Conservation (phyloP, 2,888 invertebrate species). For the Busseola fusca region DNA sequence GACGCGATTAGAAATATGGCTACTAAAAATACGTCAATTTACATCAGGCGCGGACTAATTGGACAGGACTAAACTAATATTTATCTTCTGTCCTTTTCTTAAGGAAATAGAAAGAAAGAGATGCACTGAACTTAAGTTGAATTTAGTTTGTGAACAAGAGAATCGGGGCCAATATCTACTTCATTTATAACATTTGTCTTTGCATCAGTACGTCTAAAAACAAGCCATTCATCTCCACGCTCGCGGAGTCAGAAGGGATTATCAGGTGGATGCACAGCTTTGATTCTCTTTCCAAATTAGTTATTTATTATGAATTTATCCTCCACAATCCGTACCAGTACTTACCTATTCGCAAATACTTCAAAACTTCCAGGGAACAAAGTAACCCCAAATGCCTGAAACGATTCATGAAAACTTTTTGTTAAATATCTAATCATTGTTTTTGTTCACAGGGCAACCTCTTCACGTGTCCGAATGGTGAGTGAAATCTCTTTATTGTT, state of each 20-base stretch:
- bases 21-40: no score
- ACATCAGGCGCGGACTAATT: no score
- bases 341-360: conserved; percentile 11
- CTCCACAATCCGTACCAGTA: neutral
- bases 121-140: no score
- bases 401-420: conserved; percentile 30
- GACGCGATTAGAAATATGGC: no score
- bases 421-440: conserved; percentile 54
- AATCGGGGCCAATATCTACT: neutral
- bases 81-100: no score
- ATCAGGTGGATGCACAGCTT: conserved; percentile 3
- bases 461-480: conserved; percentile 93
- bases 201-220: neutral
- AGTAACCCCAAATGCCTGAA: conserved; percentile 14
- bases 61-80: no score
- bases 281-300: conserved; percentile 24
- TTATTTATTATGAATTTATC: conserved; percentile 8
- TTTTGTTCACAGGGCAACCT: conserved; percentile 89
- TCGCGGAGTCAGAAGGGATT: conserved; percentile 6
- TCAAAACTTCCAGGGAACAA: conserved; percentile 35
- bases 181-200: neutral
- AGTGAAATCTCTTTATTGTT: conserved; percentile 77
- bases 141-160: no score
- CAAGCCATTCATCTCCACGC: conserved; percentile 16
- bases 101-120: no score